Conservation (phyloP, 2,113 vertebrate genomes). For the Upupa epops region DNA sequence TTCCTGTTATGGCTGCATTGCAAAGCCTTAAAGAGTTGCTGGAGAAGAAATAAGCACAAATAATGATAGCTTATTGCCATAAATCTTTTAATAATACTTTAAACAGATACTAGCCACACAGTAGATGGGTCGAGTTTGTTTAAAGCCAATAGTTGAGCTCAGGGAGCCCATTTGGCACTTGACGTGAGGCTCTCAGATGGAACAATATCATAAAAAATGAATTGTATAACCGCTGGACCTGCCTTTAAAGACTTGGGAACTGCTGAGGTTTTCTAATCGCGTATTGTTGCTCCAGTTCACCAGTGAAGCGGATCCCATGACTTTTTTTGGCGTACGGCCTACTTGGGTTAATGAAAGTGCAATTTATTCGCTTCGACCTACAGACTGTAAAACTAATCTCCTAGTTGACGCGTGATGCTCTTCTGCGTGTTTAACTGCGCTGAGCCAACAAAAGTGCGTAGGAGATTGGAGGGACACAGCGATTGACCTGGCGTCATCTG, state of each 20-base stretch:
- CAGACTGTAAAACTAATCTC: constrained; percentile 34
- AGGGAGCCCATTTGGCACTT: constrained; percentile 55
- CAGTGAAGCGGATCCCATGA: constrained; percentile 67
- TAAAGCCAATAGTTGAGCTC: constrained; percentile 54
- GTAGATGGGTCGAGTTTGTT: constrained; percentile 42
- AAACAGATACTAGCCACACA: constrained; percentile 1
- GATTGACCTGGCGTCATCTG: not conserved
- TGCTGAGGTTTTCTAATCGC: constrained; percentile 70
- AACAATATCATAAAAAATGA: constrained; percentile 77
- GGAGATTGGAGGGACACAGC: not conserved
- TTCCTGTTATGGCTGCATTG: not conserved
- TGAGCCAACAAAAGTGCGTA: not conserved
- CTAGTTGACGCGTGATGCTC: constrained; percentile 28
- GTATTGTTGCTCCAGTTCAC: constrained; percentile 65
- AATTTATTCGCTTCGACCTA: constrained; percentile 50
- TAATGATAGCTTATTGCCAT: not conserved
- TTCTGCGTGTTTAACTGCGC: constrained; percentile 6
- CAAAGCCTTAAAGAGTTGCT: not conserved
- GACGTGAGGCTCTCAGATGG: constrained; percentile 69
- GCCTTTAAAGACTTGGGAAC: constrained; percentile 70
- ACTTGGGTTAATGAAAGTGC: constrained; percentile 56
- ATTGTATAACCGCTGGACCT: constrained; percentile 71
- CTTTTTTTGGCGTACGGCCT: constrained; percentile 23
- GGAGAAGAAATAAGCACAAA: not conserved
- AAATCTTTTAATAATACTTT: constrained; percentile 39